Evolutionary conservation across 2,797 vertebrate genomes (phyloP).

Genomic region (Sphenodon punctatus): DNA sequence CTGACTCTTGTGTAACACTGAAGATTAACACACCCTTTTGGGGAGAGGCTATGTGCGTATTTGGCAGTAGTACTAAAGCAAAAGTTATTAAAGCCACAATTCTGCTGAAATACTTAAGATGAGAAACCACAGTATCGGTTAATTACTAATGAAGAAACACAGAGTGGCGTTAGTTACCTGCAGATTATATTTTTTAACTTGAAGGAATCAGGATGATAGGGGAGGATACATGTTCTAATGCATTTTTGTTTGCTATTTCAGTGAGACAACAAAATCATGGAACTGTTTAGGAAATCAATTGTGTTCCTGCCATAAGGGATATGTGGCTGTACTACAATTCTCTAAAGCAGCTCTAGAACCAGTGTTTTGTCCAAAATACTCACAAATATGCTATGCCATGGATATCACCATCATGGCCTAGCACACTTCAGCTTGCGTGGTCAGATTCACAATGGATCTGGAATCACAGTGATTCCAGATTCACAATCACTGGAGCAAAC

Average conservation of each 20-base stretch:
- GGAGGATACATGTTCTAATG: background rate
- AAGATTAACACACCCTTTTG: slow-evolving; percentile 63
- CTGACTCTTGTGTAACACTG: slow-evolving; percentile 68
- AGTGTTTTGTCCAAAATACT: background rate
- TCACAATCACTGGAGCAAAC: too few species aligned
- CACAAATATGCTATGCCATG: background rate
- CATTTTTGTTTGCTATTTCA: background rate
- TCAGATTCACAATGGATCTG: background rate
- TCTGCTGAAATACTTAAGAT: background rate
- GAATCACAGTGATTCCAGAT: too few species aligned
- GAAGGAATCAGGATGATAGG: background rate
- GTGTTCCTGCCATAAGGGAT: accelerated
- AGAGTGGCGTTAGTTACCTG: background rate
- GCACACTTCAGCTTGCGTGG: too few species aligned
- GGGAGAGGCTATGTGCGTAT: slow-evolving; percentile 44
- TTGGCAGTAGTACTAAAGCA: slow-evolving; percentile 14
- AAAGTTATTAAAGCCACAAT: background rate
- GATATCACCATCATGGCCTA: background rate
- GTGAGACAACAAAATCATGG: background rate
- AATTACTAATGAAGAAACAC: background rate
- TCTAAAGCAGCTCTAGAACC: background rate
- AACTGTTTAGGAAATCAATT: background rate
- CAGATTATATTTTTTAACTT: background rate
- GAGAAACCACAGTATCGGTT: background rate
- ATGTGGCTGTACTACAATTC: background rate